Evolutionary conservation across 2,888 invertebrate species (phyloP).

Genomic region (Gibbula magus): DNA sequence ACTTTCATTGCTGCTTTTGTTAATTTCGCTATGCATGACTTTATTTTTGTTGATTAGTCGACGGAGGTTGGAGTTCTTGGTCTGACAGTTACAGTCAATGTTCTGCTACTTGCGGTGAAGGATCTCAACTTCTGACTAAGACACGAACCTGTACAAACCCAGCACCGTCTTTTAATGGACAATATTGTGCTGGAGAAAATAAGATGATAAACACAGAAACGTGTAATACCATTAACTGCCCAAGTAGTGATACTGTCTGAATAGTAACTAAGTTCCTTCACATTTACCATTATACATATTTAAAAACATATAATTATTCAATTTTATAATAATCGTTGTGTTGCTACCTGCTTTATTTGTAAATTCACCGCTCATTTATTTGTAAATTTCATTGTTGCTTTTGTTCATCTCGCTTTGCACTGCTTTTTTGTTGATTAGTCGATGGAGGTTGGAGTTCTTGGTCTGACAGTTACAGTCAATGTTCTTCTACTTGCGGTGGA

Average conservation of each 20-base stretch:
- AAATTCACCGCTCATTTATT: too few relatives aligned
- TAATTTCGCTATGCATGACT: too few relatives aligned
- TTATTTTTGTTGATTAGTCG: background rate
- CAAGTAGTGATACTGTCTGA: too few relatives aligned
- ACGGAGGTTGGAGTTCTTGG: background rate
- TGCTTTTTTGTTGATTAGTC: too few relatives aligned
- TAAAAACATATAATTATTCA: too few relatives aligned
- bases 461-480: background rate
- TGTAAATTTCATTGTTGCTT: too few relatives aligned
- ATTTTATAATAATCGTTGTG: too few relatives aligned
- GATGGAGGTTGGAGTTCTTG: background rate
- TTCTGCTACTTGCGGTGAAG: conserved; percentile 21
- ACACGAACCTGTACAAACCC: conserved; percentile 24
- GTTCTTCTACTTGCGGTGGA: conserved; percentile 7
- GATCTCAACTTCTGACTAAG: background rate
- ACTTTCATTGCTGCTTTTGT: background rate
- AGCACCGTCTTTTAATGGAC: conserved; percentile 4
- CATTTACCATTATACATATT: too few relatives aligned
- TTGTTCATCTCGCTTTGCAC: too few relatives aligned
- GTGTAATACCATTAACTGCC: conserved; percentile 12
- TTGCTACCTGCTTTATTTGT: too few relatives aligned
- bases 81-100: background rate
- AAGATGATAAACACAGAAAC: background rate
- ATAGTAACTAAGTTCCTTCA: too few relatives aligned
- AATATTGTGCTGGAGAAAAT: background rate